Percentiles rank a stretch among this genome's conserved stretches.
These are phyloP conservation scores for Etheostoma perlongum DNA, from an alignment of 2,797 vertebrate genomes.

Conservation along the genomic window DNA sequence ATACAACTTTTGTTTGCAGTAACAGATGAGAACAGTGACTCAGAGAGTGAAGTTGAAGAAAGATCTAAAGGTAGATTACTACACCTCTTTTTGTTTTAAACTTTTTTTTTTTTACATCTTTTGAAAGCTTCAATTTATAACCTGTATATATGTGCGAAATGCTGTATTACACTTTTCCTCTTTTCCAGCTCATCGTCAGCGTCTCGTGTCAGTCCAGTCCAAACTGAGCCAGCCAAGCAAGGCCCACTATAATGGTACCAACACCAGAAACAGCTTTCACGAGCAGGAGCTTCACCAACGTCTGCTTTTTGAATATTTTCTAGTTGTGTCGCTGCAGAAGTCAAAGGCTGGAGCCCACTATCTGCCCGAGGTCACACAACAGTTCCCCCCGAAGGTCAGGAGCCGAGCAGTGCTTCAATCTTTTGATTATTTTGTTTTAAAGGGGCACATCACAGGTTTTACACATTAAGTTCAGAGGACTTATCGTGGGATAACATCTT, in stretches of 20 bases:
- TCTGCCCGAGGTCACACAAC: constrained; percentile 90
- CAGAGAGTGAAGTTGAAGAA: constrained; percentile 92
- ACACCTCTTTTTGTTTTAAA: neutral
- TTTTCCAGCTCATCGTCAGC: constrained; percentile 68
- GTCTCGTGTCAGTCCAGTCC: constrained; percentile 70
- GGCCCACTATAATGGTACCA: constrained; percentile 45
- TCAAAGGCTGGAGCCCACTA: constrained; percentile 87
- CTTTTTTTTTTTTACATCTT: neutral
- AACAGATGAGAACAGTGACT: constrained; percentile 94
- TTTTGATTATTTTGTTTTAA: neutral
- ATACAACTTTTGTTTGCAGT: constrained; percentile 71
- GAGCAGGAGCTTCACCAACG: constrained; percentile 86
- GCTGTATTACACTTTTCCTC: neutral
- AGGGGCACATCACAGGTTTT: neutral
- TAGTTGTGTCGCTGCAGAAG: constrained; percentile 91
- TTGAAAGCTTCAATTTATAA: neutral
- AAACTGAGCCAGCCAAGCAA: constrained; percentile 62
- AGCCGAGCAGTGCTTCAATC: neutral
- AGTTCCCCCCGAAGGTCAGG: constrained; percentile 90
- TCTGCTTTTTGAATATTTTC: constrained; percentile 92
- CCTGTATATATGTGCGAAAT: too few species aligned
- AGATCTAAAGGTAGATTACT: constrained; percentile 86
- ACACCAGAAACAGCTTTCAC: constrained; percentile 25
- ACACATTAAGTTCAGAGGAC: neutral
- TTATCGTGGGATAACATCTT: neutral